These are phyloP conservation scores for Piscicola geometra DNA, from an alignment of 2,888 invertebrate genomes.

Conservation along the genomic window DNA sequence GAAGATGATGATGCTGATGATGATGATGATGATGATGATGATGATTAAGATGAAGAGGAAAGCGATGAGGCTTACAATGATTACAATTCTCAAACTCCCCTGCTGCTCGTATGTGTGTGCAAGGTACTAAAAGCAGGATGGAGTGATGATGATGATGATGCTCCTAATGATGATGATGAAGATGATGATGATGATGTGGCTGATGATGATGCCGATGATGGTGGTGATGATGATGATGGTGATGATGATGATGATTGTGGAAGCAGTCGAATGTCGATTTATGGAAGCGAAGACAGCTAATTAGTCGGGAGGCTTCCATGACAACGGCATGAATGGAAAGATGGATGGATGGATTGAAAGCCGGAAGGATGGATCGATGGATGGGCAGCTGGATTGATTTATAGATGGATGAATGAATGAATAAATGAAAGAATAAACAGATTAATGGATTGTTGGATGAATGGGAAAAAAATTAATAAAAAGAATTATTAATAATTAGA, in stretches of 20 bases:
- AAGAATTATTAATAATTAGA: neutral
- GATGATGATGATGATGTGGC: constrained; percentile 28
- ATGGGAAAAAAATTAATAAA: no score
- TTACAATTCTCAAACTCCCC: constrained; percentile 13
- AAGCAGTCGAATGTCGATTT: constrained; percentile 6
- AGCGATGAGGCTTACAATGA: constrained; percentile 33
- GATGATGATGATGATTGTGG: constrained; percentile 32
- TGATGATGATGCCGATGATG: constrained; percentile 34
- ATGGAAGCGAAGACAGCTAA: constrained; percentile 9
- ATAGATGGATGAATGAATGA: constrained; percentile 3
- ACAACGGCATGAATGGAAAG: neutral
- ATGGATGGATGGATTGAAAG: neutral
- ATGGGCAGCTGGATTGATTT: neutral
- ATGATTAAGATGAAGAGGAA: constrained; percentile 37
- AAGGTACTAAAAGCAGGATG: neutral
- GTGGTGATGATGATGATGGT: constrained; percentile 32
- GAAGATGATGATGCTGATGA: constrained; percentile 31
- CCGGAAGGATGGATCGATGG: constrained; percentile 10
- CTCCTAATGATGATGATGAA: constrained; percentile 20
- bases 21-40: constrained; percentile 38
- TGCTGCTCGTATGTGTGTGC: constrained; percentile 32
- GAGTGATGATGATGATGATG: constrained; percentile 32
- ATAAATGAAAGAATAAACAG: no score
- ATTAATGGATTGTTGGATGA: no score
- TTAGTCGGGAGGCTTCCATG: neutral